Conservation (phyloP, 2,888 invertebrate species). For the Cryptocephalus moraei region DNA sequence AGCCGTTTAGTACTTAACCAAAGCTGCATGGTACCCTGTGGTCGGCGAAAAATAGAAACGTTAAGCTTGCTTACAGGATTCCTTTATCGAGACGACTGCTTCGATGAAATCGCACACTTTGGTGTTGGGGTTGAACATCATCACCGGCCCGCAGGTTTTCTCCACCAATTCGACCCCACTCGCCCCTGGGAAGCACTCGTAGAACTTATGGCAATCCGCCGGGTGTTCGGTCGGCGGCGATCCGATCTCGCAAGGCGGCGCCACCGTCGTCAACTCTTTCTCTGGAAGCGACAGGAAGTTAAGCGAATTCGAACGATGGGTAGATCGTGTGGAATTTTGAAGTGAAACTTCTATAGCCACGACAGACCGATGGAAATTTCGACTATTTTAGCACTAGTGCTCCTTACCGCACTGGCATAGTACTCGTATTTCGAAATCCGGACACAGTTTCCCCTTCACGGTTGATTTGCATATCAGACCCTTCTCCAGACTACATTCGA, state of each 20-base stretch:
- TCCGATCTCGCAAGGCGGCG: conserved; percentile 34
- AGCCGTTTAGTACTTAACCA: no score
- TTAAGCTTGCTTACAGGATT: conserved; percentile 37
- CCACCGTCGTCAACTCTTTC: conserved; percentile 4
- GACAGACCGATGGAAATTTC: no score
- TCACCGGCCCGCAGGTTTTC: conserved; percentile 53
- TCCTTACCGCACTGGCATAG: conserved; percentile 52
- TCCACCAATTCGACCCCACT: conserved; percentile 39
- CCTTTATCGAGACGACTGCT: conserved; percentile 46
- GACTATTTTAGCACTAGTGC: no score
- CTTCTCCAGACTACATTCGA: conserved; percentile 62
- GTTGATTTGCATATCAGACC: conserved; percentile 56
- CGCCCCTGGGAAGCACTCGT: conserved; percentile 50
- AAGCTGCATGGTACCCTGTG: no score
- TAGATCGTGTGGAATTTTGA: no score
- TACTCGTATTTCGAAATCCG: conserved; percentile 76
- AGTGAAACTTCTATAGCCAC: no score
- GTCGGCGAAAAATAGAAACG: no score
- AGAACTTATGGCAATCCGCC: conserved; percentile 57
- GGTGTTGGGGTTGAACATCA: conserved; percentile 54
- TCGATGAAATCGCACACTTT: conserved; percentile 43
- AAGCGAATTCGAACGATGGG: no score
- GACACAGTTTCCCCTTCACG: conserved; percentile 41
- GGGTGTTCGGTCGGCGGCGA: conserved; percentile 52
- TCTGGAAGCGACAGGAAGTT: no score